Base-by-base conservation (phyloP, 2,113 vertebrate genomes). In the Thymallus thymallus region DNA sequence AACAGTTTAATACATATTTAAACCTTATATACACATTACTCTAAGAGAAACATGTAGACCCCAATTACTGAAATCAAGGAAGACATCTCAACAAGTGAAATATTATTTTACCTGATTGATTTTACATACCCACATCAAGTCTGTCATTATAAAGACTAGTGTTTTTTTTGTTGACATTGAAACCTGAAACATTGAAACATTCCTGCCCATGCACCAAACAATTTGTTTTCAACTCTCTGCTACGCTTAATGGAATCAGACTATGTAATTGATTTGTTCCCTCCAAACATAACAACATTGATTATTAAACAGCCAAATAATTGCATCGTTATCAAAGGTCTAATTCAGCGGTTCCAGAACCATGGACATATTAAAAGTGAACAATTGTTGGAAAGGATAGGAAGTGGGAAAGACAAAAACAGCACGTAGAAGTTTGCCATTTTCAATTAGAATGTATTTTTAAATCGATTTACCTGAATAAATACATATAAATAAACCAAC, bases 111-210 rank as follows among this genome's bases (percentile, higher is more conserved):
- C 13, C 2, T 3, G 0, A 41, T 41, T 46, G 45, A 13, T 46
- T 55, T 55, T 55, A 55, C 13, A 55, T 55, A 18, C 14, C 16
- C 12, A 30, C 26, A 56, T 56, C n/a, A 35, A 30, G 3, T 68
- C 30, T 23, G 14, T 63, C 24, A 64, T 64, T 64, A 67, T 68
- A 71, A 81, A 67, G 30, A 32, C 41, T 32, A 29, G 64, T 3
- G 64, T 0, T 6, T 64, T 64, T 41, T 71, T n/a, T 16, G 60
- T 6, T 82, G 75, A 60, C 73, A 82, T 87, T 87, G 81, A 13
- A 80, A 68, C 72, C 32, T 68, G 6, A 62, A n/a, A n/a, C n/a
- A n/a, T 82, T 84, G n/a, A n/a, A 61, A 60, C 56, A 79, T 84
- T 79, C 80, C 73, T 29, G 14, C 1, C 32, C 64, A 48, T 23